phyloP scores from a whole-genome alignment of 2,113 vertebrate genomes.

The Tenebrosternarchus preto region DNA sequence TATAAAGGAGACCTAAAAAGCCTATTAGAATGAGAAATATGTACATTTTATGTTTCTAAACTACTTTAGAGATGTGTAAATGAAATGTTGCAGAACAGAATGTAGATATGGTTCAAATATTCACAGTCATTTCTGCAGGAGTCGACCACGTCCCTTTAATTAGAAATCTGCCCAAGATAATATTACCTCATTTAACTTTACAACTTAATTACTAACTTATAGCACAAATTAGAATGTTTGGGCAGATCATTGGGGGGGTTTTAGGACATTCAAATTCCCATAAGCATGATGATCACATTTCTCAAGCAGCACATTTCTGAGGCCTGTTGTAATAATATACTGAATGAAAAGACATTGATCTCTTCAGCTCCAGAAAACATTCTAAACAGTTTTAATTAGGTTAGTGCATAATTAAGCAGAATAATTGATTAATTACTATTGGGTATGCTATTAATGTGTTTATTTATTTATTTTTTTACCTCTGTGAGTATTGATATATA shows the following conservation, averaged over 20 bases:
- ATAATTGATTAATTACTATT: background rate
- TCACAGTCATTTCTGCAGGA: background rate
- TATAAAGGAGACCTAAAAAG: too few species aligned
- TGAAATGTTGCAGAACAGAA: background rate
- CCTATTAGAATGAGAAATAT: too few species aligned
- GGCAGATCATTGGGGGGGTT: background rate
- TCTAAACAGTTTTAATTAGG: background rate
- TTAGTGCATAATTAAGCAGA: background rate
- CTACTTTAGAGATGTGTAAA: too few species aligned
- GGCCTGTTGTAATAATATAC: background rate
- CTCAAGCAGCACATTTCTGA: too few species aligned
- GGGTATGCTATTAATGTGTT: background rate
- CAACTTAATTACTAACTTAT: conserved; percentile 3
- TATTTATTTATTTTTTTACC: conserved; percentile 67
- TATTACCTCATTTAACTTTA: background rate
- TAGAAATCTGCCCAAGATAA: background rate
- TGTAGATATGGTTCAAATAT: background rate
- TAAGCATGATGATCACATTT: background rate
- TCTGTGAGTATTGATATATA: conserved; percentile 80
- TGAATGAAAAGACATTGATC: background rate
- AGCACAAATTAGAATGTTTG: conserved; percentile 11
- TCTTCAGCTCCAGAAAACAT: background rate
- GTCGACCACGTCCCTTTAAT: background rate
- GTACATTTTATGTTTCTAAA: too few species aligned
- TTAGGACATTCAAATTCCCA: background rate